Conservation (phyloP, 1,140 invertebrate genomes). For the Limonius californicus region DNA sequence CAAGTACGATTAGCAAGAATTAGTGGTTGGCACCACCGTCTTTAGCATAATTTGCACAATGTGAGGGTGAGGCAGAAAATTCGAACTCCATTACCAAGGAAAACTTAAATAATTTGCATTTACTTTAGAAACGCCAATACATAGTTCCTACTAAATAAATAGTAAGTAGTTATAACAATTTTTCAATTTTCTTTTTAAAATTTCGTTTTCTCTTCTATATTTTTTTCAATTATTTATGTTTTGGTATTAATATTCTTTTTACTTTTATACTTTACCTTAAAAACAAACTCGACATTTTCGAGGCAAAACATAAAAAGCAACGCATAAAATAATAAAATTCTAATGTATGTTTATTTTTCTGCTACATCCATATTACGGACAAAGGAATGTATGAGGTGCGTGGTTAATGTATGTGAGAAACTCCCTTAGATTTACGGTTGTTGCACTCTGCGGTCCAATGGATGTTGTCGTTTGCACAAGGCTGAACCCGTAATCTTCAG, state of each 20-base stretch:
- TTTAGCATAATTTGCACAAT: not conserved
- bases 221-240: too few relatives aligned
- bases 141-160: not conserved
- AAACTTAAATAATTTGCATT: not conserved
- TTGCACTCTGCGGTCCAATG: conserved; percentile 15
- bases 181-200: too few relatives aligned
- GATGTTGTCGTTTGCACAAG: not conserved
- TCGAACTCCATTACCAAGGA: not conserved
- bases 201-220: too few relatives aligned
- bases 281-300: too few relatives aligned
- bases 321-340: too few relatives aligned
- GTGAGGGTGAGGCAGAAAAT: too few relatives aligned
- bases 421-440: conserved; percentile 14
- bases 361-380: not conserved
- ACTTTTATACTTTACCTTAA: not conserved
- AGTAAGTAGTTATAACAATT: too few relatives aligned
- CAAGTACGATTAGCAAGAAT: not conserved
- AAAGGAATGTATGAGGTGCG: not conserved
- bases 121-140: not conserved
- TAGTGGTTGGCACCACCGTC: not conserved
- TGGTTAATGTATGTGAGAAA: not conserved
- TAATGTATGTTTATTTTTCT: too few relatives aligned
- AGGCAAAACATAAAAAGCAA: too few relatives aligned
- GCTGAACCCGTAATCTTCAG: not conserved
- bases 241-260: not conserved